These are phyloP conservation scores for Drosophila mimica DNA, from an alignment of 2,888 invertebrate genomes.

Conservation along the genomic window DNA sequence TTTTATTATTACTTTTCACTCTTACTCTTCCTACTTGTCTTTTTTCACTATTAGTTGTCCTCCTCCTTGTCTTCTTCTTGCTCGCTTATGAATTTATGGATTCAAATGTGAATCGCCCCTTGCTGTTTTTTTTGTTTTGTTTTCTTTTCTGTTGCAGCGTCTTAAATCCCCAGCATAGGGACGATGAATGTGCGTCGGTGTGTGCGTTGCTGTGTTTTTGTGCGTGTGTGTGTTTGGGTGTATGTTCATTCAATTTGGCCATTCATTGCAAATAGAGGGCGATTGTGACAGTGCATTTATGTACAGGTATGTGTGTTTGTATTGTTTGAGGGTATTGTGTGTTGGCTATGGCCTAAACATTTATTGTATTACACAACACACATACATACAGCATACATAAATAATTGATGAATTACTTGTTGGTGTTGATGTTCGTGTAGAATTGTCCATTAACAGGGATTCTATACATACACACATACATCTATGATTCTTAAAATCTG, in stretches of 20 bases:
- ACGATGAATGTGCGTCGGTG: slow-evolving; percentile 1
- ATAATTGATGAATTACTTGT: slow-evolving; percentile 26
- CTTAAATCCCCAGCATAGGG: slow-evolving; percentile 40
- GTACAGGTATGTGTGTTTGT: not conserved
- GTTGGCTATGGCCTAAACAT: slow-evolving; percentile 15
- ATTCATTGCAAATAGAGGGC: slow-evolving; percentile 51
- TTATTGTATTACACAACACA: not conserved
- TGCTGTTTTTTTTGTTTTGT: slow-evolving; percentile 7
- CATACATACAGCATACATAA: not conserved
- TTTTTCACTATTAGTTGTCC: not conserved
- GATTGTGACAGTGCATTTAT: slow-evolving; percentile 17
- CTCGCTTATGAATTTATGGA: slow-evolving; percentile 60
- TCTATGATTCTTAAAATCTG: not conserved
- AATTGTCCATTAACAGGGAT: not conserved
- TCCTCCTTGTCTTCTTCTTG: slow-evolving; percentile 23
- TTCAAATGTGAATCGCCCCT: slow-evolving; percentile 46
- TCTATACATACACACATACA: not conserved
- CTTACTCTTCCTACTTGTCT: slow-evolving; percentile 31
- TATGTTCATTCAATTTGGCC: not conserved
- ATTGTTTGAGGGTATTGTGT: not conserved
- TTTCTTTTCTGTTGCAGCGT: slow-evolving; percentile 29
- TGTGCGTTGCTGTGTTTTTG: not conserved
- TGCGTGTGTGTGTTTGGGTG: not conserved
- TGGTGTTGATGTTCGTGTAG: not conserved
- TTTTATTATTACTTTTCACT: slow-evolving; percentile 61